Percentiles rank a stretch among this genome's conserved stretches.
Conservation (phyloP, 1,140 invertebrate genomes). For the Micrasema longulum region DNA sequence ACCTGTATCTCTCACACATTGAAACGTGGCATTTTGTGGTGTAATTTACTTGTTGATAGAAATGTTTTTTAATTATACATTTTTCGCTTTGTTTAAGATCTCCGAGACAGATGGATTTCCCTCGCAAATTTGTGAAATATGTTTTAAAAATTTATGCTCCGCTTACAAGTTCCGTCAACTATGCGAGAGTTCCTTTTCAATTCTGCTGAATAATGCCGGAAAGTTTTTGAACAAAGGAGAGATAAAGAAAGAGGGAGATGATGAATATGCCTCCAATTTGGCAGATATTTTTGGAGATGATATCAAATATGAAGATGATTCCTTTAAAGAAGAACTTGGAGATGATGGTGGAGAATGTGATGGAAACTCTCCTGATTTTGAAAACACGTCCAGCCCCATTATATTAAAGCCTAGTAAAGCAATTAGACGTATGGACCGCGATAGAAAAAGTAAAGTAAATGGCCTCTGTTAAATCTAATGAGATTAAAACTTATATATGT, state of each 20-base stretch:
- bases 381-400: neutral
- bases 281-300: neutral
- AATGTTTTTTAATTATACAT: too few species aligned
- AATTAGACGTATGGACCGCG: neutral
- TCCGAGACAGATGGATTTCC: conserved; percentile 53
- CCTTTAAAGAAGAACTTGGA: conserved; percentile 6
- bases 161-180: conserved; percentile 55
- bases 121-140: conserved; percentile 54
- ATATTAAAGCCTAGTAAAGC: neutral
- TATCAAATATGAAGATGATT: conserved; percentile 29
- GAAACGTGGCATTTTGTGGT: neutral
- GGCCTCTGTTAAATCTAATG: too few species aligned
- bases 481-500: too few species aligned
- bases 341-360: conserved; percentile 2
- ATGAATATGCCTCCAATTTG: conserved; percentile 14
- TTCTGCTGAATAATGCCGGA: conserved; percentile 45
- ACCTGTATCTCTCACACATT: too few species aligned
- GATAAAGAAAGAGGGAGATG: conserved; percentile 42
- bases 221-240: conserved; percentile 33
- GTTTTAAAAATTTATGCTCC: conserved; percentile 54
- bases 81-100: conserved; percentile 55
- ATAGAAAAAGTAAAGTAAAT: neutral
- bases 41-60: conserved; percentile 17
- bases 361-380: neutral
- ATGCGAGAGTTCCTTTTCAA: conserved; percentile 48